Percentiles rank a stretch among this genome's conserved stretches.
These are phyloP conservation scores for Nesometra sesokonis DNA, from an alignment of 35 echinoderm and acorn worm genomes.

Conservation along the genomic window DNA sequence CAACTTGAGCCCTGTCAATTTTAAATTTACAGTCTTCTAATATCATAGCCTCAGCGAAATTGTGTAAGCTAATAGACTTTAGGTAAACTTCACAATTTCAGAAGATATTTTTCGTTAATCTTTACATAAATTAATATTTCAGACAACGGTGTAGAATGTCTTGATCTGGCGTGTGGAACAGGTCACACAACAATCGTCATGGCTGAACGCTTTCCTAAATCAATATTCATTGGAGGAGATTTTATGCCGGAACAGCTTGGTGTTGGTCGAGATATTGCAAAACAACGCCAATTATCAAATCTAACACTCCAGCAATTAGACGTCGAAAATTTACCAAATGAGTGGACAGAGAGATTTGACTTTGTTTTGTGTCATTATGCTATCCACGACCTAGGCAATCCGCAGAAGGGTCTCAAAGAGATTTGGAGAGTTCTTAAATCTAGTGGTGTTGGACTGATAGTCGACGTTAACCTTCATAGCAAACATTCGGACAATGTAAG, in stretches of 20 bases:
- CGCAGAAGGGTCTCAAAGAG: neutral
- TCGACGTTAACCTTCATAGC: neutral
- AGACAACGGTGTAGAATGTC: neutral
- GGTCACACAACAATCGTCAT: neutral
- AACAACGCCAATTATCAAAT: neutral
- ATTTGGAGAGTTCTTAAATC: neutral
- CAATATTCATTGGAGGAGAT: neutral
- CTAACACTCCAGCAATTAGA: neutral
- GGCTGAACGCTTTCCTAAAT: neutral
- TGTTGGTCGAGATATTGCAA: neutral
- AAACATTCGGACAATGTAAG: neutral
- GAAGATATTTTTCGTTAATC: too few species aligned
- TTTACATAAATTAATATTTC: neutral
- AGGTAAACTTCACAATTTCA: too few species aligned
- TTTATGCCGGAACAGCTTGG: neutral
- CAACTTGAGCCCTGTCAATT: too few species aligned
- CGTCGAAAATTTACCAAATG: neutral
- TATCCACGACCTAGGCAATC: neutral
- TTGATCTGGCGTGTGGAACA: neutral
- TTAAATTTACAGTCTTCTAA: too few species aligned
- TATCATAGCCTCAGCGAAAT: too few species aligned
- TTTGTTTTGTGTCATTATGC: neutral
- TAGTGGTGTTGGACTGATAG: neutral
- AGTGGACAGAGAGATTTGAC: neutral
- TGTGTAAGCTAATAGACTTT: too few species aligned